Conservation (phyloP, 2,113 vertebrate species). For the Brevimyrus niger region DNA sequence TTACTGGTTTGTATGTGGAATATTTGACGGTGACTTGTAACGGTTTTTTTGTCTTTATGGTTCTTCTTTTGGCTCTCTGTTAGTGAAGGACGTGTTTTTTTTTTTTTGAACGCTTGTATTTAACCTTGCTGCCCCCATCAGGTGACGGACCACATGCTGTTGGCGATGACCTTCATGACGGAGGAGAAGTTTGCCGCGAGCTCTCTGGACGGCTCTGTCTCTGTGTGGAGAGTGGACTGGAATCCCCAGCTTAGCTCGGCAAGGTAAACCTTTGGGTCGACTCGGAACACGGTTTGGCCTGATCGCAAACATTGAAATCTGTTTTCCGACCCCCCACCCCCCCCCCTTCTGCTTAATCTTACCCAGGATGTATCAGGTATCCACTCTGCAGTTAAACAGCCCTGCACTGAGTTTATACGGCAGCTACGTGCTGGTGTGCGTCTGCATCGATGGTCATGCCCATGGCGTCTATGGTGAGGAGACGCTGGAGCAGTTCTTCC, state of each 20-base stretch:
- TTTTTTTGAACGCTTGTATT: background rate
- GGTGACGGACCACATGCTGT: slow-evolving; percentile 35
- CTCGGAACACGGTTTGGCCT: slow-evolving; percentile 31
- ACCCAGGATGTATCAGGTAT: background rate
- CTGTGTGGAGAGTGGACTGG: slow-evolving; percentile 51
- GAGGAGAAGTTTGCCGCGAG: slow-evolving; percentile 45
- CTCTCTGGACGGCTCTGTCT: slow-evolving; percentile 34
- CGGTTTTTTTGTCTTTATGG: background rate
- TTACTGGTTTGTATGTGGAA: background rate
- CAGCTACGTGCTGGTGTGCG: slow-evolving; percentile 37
- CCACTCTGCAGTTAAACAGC: background rate
- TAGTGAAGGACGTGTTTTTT: background rate
- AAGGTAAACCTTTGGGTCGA: background rate
- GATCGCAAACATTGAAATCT: background rate
- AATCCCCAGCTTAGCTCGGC: slow-evolving; percentile 22
- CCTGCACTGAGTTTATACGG: slow-evolving; percentile 30
- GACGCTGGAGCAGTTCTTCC: background rate
- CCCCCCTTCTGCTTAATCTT: background rate
- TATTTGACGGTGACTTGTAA: background rate
- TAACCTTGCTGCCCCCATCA: slow-evolving; percentile 14
- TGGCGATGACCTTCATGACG: slow-evolving; percentile 45
- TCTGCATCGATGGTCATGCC: background rate
- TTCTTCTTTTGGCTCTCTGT: background rate
- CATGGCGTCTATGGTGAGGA: background rate
- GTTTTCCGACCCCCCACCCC: background rate